Evolutionary conservation across 2,888 invertebrate genomes (phyloP), one percentile per base, ranked within the genome.

Genomic region (Plagiodera versicolora): DNA sequence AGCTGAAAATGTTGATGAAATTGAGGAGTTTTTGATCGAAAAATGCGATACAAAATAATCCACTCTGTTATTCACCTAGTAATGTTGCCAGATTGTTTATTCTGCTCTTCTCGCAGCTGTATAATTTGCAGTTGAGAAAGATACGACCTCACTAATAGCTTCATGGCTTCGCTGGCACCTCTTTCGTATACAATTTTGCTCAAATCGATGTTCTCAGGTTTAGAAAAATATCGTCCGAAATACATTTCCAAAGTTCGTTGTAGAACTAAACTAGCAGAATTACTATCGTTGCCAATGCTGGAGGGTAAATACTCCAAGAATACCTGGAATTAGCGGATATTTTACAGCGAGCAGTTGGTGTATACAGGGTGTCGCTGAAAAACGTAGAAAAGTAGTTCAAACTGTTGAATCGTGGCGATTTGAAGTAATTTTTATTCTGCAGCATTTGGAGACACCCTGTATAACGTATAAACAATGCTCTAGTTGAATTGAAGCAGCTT

Each of bases 251-350:
- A 73, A 1, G 82, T 79, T 68, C 80, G 80, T 44, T 83, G 83
- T 47, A 85, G 78, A 0, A 85, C 82, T 67, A 82, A 60, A 74
- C 83, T 64, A 69, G 82, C 75, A 69, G 79, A 74, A 76, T 82
- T 72, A 72, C 83, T 74, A 75, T 83, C 80, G 73, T 83, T 71
- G 1, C 87, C 87, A 30, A 88, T 85, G 68, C 87, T 83, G n/a
- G 86, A 85, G 4, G 88, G 87, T 60, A 89, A 79, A 73, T 87
- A 88, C 62, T 87, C 87, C 58, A 88, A 74, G 70, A 88, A 88
- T 10, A 87, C 81, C 80, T 87, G 81, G 5, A 82, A 73, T 61
- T n/a, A n/a, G n/a, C n/a, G n/a, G n/a, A n/a, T n/a, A n/a, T n/a
- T n/a, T n/a, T n/a, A n/a, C n/a, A n/a, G n/a, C n/a, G n/a, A n/a